Conservation (phyloP, 2,888 invertebrate species). For the Leptogaster cylindrica region DNA sequence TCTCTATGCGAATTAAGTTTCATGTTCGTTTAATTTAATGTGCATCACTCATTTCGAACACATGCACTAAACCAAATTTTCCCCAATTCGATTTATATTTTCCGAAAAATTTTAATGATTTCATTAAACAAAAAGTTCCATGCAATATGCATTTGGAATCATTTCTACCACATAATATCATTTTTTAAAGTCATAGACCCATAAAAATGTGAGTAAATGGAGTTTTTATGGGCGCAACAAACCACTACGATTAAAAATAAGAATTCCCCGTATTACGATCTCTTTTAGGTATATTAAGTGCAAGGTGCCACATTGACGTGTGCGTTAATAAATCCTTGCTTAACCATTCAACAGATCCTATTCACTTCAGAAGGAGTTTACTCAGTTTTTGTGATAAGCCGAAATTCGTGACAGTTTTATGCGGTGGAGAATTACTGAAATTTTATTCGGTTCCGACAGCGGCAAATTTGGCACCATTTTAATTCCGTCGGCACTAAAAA, state of each 20-base stretch:
- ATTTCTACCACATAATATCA: not conserved
- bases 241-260: slow-evolving; percentile 6
- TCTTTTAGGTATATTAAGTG: not conserved
- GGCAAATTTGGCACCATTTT: slow-evolving; percentile 9
- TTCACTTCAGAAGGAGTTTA: slow-evolving; percentile 7
- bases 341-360: not conserved
- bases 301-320: not conserved
- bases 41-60: not conserved
- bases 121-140: not conserved
- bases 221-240: slow-evolving; percentile 1
- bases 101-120: slow-evolving; percentile 5
- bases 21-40: not conserved
- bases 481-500: not conserved
- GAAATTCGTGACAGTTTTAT: slow-evolving; percentile 29
- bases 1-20: not conserved
- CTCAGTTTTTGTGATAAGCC: slow-evolving; percentile 18
- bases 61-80: not conserved
- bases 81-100: not conserved
- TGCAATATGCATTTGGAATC: not conserved
- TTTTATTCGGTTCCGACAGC: slow-evolving; percentile 12
- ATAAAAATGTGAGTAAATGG: slow-evolving; percentile 22
- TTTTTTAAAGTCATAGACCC: not conserved
- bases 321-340: slow-evolving; percentile 9
- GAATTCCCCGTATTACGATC: slow-evolving; percentile 9
- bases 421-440: slow-evolving; percentile 19